phyloP scores from a whole-genome alignment of 2,888 invertebrate species.

The Callosobruchus maculatus region DNA sequence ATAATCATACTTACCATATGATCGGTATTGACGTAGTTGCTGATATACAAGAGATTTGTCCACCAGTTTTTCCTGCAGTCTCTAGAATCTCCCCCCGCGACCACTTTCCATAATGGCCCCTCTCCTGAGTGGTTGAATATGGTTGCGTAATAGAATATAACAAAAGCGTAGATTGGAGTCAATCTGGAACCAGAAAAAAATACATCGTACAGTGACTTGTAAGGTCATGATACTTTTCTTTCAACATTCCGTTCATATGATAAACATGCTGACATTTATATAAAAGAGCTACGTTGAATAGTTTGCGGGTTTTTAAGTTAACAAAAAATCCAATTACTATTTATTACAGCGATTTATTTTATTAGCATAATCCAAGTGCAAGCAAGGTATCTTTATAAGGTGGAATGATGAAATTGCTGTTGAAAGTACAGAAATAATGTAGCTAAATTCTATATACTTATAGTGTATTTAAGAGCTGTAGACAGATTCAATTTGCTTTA shows the following conservation, averaged over 20 bases:
- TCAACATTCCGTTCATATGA: not conserved
- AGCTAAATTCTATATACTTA: no score
- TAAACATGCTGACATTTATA: not conserved
- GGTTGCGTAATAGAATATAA: constrained; percentile 57
- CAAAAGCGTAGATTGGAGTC: constrained; percentile 55
- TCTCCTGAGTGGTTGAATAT: constrained; percentile 56
- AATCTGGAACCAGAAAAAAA: constrained; percentile 28
- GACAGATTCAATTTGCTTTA: no score
- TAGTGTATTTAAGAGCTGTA: no score
- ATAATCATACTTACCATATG: constrained; percentile 53
- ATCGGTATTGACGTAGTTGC: constrained; percentile 57
- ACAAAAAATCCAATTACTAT: not conserved
- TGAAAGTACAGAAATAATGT: not conserved
- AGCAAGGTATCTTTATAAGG: not conserved
- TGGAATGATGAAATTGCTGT: not conserved
- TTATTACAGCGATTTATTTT: not conserved
- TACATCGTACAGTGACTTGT: not conserved
- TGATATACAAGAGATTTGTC: constrained; percentile 59
- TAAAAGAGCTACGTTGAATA: not conserved
- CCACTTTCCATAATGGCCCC: constrained; percentile 59
- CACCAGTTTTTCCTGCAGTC: constrained; percentile 62
- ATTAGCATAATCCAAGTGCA: not conserved
- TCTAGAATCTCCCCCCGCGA: constrained; percentile 50
- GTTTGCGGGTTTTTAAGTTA: not conserved
- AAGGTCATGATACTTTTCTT: not conserved